Conservation (phyloP, 2,113 vertebrate species). For the Forbesichthys papilliferus region DNA sequence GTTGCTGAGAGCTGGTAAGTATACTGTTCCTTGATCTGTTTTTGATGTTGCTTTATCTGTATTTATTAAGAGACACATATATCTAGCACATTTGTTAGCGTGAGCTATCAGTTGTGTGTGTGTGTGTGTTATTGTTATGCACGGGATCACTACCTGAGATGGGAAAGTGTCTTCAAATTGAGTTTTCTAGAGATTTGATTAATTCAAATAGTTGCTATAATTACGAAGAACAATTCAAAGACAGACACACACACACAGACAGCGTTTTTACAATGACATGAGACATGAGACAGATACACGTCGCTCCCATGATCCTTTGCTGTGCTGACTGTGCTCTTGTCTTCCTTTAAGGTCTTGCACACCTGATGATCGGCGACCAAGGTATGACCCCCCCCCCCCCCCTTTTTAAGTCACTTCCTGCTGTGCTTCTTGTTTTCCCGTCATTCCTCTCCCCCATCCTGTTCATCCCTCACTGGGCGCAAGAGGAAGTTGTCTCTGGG, state of each 20-base stretch:
- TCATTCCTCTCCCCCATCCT: constrained; percentile 46
- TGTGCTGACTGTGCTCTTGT: constrained; percentile 99
- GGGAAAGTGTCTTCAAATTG: constrained; percentile 50
- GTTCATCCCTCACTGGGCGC: constrained; percentile 35
- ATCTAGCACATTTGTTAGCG: constrained; percentile 2
- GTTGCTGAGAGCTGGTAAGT: constrained; percentile 69
- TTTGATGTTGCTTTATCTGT: constrained; percentile 38
- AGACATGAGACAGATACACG: constrained; percentile 63
- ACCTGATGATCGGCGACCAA: constrained; percentile 99
- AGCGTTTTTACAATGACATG: background rate
- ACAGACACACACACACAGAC: constrained; percentile 40
- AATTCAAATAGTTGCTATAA: constrained; percentile 29
- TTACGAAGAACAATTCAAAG: background rate
- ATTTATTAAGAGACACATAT: constrained; percentile 33
- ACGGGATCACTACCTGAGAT: constrained; percentile 50
- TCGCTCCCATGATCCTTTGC: constrained; percentile 91
- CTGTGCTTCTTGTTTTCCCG: constrained; percentile 69
- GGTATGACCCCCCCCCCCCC: constrained; percentile 93
- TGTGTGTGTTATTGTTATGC: constrained; percentile 32
- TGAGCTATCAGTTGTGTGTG: constrained; percentile 1
- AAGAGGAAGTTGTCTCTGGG: constrained; percentile 71
- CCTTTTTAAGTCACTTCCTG: constrained; percentile 87
- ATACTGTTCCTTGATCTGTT: constrained; percentile 43
- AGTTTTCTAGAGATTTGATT: constrained; percentile 24
- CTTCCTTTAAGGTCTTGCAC: constrained; percentile 99